These are phyloP conservation scores for Lomographa bimaculata DNA, from an alignment of 2,888 invertebrate species.

Conservation along the genomic window DNA sequence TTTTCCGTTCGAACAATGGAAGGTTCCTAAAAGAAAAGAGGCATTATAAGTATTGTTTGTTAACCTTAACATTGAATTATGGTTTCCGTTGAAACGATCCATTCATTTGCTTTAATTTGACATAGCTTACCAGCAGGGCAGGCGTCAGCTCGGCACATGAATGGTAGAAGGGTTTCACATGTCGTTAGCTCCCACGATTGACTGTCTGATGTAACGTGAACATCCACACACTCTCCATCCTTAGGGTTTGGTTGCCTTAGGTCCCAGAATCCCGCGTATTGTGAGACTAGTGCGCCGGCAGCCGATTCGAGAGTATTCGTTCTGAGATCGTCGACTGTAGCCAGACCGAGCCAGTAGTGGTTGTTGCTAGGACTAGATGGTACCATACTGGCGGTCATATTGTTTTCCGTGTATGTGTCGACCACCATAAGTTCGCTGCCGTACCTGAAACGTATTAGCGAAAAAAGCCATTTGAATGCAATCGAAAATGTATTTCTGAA, in stretches of 20 bases:
- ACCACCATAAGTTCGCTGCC: conserved; percentile 97
- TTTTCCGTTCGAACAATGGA: conserved; percentile 96
- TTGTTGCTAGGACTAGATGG: conserved; percentile 86
- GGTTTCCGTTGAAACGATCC: conserved; percentile 31
- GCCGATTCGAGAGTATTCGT: conserved; percentile 98
- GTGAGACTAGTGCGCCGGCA: conserved; percentile 94
- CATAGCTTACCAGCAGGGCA: conserved; percentile 89
- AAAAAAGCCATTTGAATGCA: too few relatives aligned
- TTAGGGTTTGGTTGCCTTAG: conserved; percentile 93
- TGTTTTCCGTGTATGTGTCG: conserved; percentile 95
- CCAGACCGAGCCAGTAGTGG: conserved; percentile 95
- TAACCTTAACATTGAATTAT: conserved; percentile 47
- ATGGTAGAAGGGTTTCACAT: conserved; percentile 96
- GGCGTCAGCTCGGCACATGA: conserved; percentile 95
- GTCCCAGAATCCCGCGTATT: conserved; percentile 98
- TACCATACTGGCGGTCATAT: conserved; percentile 93
- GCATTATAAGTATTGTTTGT: conserved; percentile 50
- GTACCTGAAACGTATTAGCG: conserved; percentile 89
- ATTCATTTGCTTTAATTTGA: conserved; percentile 25
- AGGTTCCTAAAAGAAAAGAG: conserved; percentile 86
- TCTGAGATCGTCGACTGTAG: conserved; percentile 94
- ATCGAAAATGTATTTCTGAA: too few relatives aligned
- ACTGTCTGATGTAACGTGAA: conserved; percentile 86
- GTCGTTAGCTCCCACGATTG: conserved; percentile 98
- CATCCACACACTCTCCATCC: conserved; percentile 96